Percentiles rank a stretch among this genome's conserved stretches.
phyloP scores from a whole-genome alignment of 2,888 invertebrate genomes.

The Caenorhabditis afra region DNA sequence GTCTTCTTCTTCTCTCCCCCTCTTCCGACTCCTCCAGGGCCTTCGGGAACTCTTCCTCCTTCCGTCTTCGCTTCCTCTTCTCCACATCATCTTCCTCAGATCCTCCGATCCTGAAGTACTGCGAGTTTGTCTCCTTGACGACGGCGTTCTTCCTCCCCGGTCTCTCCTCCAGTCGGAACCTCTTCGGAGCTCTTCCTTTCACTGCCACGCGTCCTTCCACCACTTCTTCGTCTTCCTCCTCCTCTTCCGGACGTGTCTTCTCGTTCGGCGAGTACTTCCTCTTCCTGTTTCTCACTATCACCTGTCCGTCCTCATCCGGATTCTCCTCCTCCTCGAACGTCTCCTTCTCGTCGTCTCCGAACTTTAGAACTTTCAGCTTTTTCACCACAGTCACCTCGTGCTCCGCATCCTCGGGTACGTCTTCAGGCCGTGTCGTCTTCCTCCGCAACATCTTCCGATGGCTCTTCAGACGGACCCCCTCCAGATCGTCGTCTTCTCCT shows the following conservation, averaged over 20 bases:
- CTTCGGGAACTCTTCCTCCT: conserved; percentile 11
- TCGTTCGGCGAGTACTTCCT: conserved; percentile 11
- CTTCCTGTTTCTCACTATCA: conserved; percentile 23
- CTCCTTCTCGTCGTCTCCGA: conserved; percentile 22
- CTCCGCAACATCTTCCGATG: conserved; percentile 22
- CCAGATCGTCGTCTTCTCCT: conserved; percentile 41
- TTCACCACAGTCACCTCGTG: conserved; percentile 43
- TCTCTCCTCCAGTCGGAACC: conserved; percentile 15
- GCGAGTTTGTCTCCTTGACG: conserved; percentile 11
- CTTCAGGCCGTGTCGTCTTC: conserved; percentile 4
- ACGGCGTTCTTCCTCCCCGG: conserved; percentile 19
- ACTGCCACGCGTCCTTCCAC: conserved; percentile 41
- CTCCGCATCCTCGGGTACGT: conserved; percentile 23
- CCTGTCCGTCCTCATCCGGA: conserved; percentile 33
- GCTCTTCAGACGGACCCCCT: conserved; percentile 34
- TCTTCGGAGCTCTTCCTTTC: conserved; percentile 33
- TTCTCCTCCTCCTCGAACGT: conserved; percentile 21
- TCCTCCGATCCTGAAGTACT: conserved; percentile 27
- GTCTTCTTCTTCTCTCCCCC: conserved; percentile 11
- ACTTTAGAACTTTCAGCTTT: conserved; percentile 34
- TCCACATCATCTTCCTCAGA: conserved; percentile 35
- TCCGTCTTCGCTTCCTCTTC: conserved; percentile 10
- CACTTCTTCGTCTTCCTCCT: conserved; percentile 8
- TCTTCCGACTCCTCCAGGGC: conserved; percentile 19
- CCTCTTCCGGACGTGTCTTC: conserved; percentile 13